Evolutionary conservation across 1,140 invertebrate genomes (phyloP), one percentile per base, ranked within the genome.

Genomic region (Polypedilum vanderplanki): DNA sequence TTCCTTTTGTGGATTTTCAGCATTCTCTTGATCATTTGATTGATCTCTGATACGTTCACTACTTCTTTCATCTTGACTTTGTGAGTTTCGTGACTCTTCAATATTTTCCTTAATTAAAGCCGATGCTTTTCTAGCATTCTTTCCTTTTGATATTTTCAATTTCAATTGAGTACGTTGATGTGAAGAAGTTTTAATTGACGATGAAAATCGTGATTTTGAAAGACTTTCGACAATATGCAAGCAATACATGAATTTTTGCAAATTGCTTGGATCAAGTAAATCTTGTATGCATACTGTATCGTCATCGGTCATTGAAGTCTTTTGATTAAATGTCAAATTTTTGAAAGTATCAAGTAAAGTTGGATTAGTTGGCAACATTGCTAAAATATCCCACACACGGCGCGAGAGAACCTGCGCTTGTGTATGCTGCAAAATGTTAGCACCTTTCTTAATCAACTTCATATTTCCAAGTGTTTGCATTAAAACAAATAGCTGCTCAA

Each of bases 231-330:
- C 91, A 75, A 97, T 96, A 80, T 97, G 95, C 64, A 97, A 81
- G 0, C 93, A 95, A 81, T 98, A 98, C 93, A 97, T 96, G 67
- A 98, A 86, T 80, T 96, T 96, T 81, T 97, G 95, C 0, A 95
- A 91, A 82, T 92, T 94, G 1, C 89, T 88, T 0, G 94, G 93
- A 84, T 96, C 91, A 0, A 98, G 84, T 0, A 97, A 81, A 77
- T 91, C 88, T 22, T 88, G 86, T 77, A 95, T 83, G 76, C 89
- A 87, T 73, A 20, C 17, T 18, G 20, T 70, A 20, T 70, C 20
- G 3, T 22, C 65, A 22, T 70, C 65, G 65, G 65, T 20, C 20
- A 20, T 70, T 18, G 17, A 18, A 20, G 65, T 70, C 65, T 70
- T 70, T 70, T 70, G 17, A 70, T 77, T 40, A 81, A 77, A 81